Base-by-base conservation (phyloP, 1,140 invertebrate species). In the Listronotus bonariensis region DNA sequence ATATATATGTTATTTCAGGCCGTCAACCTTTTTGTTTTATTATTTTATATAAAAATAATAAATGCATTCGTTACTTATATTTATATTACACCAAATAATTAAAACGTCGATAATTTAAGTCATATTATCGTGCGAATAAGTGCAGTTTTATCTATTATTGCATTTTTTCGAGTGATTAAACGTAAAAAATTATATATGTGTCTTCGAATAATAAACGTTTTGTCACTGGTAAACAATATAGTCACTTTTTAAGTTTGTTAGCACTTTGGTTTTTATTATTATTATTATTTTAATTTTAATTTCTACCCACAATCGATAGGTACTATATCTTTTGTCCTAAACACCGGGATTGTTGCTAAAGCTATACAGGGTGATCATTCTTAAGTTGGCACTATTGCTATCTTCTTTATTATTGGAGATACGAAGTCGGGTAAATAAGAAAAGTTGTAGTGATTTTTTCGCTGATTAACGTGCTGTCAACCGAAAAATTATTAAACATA, bases 111-210 rank as follows among this genome's bases (percentile, higher is more conserved):
- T 61, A 52, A 20, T 55, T 14, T 20, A 41, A 42, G 12, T 26
- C 15, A 32, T 63, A 17, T 55, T 46, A 60, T 71, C 69, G 72
- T 75, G 72, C 74, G 66, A 70, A 62, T 46, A 53, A 71, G 71
- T 72, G 71, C 71, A 70, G 65, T 68, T 67, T 68, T 75, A 74
- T 65, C 67, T 75, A 72, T 71, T 69, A 68, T 72, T 74, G 68
- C 69, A 65, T 54, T 55, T 70, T 26, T 58, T 62, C 58, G 52
- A 49, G 57, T 67, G 57, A 67, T 53, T 54, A 36, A 65, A 65
- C 59, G 59, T 62, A 62, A 62, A 53, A 62, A 54, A 53, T 62
- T 53, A 62, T 43, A 53, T 53, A 12, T 57, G 53, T 34, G 36
- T 26, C 48, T 42, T 53, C 59, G 41, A 53, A 15, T 53, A 45